phyloP scores from a whole-genome alignment of 2,113 vertebrate genomes.

The Megaceryle torquata region DNA sequence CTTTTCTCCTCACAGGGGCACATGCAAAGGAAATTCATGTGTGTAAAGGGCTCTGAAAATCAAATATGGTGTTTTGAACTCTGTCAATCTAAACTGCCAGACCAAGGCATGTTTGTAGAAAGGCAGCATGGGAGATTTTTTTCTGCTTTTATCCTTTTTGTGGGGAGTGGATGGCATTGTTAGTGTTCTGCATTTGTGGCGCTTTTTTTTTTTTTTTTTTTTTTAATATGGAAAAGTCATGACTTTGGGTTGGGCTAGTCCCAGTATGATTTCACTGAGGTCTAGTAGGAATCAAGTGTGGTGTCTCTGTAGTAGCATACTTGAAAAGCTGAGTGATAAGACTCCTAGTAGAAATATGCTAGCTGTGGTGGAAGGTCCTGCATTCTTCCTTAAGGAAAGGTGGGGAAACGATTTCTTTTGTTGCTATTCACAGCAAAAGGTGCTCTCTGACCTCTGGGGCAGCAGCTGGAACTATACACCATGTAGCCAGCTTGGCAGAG shows the following conservation, averaged over 20 bases:
- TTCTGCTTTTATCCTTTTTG: not conserved
- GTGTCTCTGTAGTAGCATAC: not conserved
- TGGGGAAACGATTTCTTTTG: not conserved
- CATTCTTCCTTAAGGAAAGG: not conserved
- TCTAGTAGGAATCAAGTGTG: not conserved
- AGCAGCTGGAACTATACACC: not conserved
- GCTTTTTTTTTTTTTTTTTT: not conserved
- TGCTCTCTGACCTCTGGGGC: not conserved
- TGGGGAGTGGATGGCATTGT: not conserved
- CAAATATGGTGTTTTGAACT: not conserved
- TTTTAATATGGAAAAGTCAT: not conserved
- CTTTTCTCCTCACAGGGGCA: not conserved
- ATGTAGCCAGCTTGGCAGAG: not conserved
- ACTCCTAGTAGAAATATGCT: not conserved
- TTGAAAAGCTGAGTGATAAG: not conserved
- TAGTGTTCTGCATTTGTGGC: not conserved
- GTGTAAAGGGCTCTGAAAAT: not conserved
- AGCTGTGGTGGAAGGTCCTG: not conserved
- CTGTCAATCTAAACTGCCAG: not conserved
- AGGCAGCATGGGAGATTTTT: not conserved
- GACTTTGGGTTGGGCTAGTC: not conserved
- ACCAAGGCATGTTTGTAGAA: not conserved
- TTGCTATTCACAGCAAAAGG: not conserved
- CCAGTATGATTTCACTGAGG: not conserved
- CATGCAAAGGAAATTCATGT: not conserved